Conservation (phyloP, 2,888 invertebrate species). For the Platypus cylindrus region DNA sequence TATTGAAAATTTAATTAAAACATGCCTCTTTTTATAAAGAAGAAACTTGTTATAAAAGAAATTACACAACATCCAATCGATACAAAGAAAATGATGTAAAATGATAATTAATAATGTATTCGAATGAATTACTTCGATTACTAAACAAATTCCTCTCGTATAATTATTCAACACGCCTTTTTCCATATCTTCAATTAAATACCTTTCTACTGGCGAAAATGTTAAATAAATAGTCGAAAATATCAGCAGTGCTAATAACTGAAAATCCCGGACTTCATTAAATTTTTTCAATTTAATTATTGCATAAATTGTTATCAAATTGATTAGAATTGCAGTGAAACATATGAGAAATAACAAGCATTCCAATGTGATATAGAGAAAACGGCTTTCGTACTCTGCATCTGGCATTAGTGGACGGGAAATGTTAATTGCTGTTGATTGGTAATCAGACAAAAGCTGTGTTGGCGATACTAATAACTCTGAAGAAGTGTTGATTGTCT, state of each 20-base stretch:
- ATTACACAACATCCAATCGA: slow-evolving; percentile 1
- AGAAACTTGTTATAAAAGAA: background rate
- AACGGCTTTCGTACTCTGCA: background rate
- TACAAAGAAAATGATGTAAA: background rate
- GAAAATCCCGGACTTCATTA: background rate
- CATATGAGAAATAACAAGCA: background rate
- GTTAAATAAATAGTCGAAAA: background rate
- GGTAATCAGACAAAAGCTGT: no score
- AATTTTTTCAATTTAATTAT: slow-evolving; percentile 1
- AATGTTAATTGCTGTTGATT: no score
- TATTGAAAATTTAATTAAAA: background rate
- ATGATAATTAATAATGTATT: background rate
- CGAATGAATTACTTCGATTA: slow-evolving; percentile 1
- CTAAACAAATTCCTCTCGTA: slow-evolving; percentile 1
- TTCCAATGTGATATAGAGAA: background rate
- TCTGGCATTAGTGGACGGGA: no score
- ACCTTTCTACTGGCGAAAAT: slow-evolving; percentile 4
- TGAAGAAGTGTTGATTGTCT: no score
- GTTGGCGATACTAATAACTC: no score
- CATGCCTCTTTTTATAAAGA: background rate
- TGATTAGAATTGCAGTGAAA: background rate
- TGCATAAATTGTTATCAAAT: slow-evolving; percentile 1
- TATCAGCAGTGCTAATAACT: background rate
- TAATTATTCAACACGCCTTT: background rate
- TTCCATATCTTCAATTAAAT: background rate